Base-by-base conservation (phyloP, 2,113 vertebrate genomes). In the Cyanocitta stelleri region DNA sequence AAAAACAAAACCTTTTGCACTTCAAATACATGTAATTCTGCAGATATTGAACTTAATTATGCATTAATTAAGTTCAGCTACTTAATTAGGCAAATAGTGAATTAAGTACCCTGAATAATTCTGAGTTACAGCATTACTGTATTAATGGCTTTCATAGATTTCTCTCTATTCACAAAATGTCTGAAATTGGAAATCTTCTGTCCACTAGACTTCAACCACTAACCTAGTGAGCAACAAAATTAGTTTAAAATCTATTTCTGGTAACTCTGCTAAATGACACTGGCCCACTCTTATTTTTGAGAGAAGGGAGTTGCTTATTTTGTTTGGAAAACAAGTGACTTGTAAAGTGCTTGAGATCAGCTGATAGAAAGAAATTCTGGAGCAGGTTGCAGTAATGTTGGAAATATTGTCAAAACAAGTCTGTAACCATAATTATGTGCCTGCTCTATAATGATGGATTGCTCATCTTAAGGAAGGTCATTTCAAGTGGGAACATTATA, bases 401-500 rank as follows among this genome's bases (percentile, higher is more conserved):
- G 81, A 82, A 96, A 85, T 93, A 92, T 75, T 97, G 86, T 96
- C 87, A 82, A 92, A 93, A 95, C 73, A 93, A 95, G 75, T 51
- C 71, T 96, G 44, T 73, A 85, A 82, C 97, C 96, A 93, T 89
- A 98, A 97, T 97, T 97, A 89, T 61, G 93, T 71, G 67, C 88
- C 95, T 95, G 20, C 83, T 87, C 23, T 73, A 62, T 87, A 90
- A 85, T 97, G 95, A 78, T 93, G 95, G 91, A 56, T 80, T 93
- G 93, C 55, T 94, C 69, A 80, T 96, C 91, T 89, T 90, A 87
- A 95, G 90, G 93, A 96, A 97, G 94, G 95, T 95, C 96, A 90
- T 68, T 87, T 92, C 83, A 97, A 97, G 97, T 97, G 96, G 89
- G 93, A 97, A 97, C 92, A 95, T 97, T 97, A 94, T 96, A 95